phyloP scores from a whole-genome alignment of 2,888 invertebrate species.

The Tetragonula carbonaria region DNA sequence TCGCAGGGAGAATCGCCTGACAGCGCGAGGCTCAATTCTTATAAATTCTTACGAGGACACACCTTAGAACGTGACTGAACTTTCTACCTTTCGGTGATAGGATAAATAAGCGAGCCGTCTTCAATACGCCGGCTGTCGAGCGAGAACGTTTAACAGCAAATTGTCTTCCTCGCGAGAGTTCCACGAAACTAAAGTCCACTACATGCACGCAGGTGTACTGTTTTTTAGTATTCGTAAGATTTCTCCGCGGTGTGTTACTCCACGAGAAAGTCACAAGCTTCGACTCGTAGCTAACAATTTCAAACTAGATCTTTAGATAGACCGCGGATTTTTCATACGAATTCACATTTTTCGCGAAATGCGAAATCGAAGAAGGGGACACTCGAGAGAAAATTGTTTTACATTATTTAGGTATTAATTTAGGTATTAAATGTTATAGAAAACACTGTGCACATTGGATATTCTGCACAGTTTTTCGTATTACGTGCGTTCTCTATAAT shows the following conservation, averaged over 20 bases:
- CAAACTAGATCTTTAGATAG: too few species aligned
- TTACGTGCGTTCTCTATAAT: too few species aligned
- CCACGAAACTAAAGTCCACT: background rate
- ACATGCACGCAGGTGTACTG: background rate
- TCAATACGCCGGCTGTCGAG: background rate
- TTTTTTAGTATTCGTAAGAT: background rate
- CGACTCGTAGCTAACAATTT: too few species aligned
- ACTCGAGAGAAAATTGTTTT: too few species aligned
- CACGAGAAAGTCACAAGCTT: background rate
- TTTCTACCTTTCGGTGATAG: constrained; percentile 27
- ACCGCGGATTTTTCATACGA: too few species aligned
- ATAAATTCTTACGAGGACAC: constrained; percentile 34
- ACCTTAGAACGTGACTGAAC: constrained; percentile 50
- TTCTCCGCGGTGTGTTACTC: background rate
- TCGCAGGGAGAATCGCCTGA: constrained; percentile 11
- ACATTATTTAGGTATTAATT: too few species aligned
- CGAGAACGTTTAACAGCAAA: constrained; percentile 9
- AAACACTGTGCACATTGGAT: too few species aligned
- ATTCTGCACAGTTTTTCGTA: too few species aligned
- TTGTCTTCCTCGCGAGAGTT: background rate
- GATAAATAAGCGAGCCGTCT: constrained; percentile 22
- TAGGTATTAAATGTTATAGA: too few species aligned
- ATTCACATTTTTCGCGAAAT: too few species aligned
- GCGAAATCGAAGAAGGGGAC: too few species aligned
- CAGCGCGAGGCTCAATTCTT: constrained; percentile 25